A percentile compares a stretch with the other conserved stretches of the same genome.
Evolutionary conservation across 2,888 invertebrate species (phyloP).

Genomic region (Patella pellucida): DNA sequence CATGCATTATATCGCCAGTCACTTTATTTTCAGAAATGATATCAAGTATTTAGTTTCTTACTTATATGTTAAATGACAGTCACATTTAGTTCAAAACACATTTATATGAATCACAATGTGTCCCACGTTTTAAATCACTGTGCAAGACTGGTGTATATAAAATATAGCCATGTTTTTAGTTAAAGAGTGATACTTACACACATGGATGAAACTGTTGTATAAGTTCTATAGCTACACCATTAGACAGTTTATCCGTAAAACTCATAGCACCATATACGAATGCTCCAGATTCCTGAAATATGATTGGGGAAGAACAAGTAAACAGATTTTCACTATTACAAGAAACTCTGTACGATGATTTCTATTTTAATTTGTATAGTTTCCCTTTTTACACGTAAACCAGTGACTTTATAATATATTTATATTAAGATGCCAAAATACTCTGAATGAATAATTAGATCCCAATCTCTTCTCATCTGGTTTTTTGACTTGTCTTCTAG

Average conservation of each 20-base stretch:
- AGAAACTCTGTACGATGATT: no score
- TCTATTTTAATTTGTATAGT: no score
- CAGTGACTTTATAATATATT: no score
- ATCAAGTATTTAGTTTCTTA: background rate
- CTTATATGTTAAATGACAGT: background rate
- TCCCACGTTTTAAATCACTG: background rate
- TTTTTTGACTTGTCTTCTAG: no score
- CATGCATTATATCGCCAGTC: no score
- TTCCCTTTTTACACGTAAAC: no score
- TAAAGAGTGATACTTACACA: slow-evolving; percentile 48
- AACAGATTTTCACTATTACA: no score
- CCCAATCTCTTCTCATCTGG: no score
- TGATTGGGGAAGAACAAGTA: slow-evolving; percentile 19
- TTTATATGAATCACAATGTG: no score
- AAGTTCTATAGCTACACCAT: slow-evolving; percentile 87
- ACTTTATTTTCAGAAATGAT: no score
- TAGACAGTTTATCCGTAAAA: slow-evolving; percentile 91
- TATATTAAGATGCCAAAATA: no score
- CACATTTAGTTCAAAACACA: background rate
- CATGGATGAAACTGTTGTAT: slow-evolving; percentile 84
- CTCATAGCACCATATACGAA: slow-evolving; percentile 94
- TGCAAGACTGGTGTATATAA: background rate
- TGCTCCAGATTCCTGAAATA: slow-evolving; percentile 82
- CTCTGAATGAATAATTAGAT: no score
- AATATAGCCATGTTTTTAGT: background rate